These are phyloP conservation scores for Hypena proboscidalis DNA, from an alignment of 2,888 invertebrate genomes.

Conservation along the genomic window DNA sequence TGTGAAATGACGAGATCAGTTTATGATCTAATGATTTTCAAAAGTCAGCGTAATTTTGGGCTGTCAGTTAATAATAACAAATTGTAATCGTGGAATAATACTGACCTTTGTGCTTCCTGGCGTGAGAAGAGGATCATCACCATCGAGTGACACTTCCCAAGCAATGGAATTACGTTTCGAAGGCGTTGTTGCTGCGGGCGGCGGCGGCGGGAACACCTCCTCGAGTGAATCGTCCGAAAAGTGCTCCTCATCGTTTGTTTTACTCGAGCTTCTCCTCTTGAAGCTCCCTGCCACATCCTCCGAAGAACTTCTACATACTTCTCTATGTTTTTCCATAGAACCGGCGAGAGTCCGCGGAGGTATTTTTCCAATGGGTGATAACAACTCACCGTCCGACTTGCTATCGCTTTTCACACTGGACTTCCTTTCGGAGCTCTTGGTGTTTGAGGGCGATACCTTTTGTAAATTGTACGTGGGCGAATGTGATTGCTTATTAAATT, in stretches of 20 bases:
- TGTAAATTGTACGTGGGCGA: slow-evolving; percentile 75
- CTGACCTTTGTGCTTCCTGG: slow-evolving; percentile 89
- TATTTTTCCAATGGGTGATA: slow-evolving; percentile 82
- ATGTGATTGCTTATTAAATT: slow-evolving; percentile 66
- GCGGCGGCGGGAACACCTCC: slow-evolving; percentile 89
- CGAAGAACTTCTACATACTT: slow-evolving; percentile 89
- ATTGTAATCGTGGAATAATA: background rate
- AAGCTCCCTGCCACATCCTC: slow-evolving; percentile 74
- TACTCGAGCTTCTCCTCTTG: slow-evolving; percentile 66
- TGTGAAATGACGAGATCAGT: no score
- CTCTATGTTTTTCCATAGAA: slow-evolving; percentile 91
- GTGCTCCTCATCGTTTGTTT: slow-evolving; percentile 81
- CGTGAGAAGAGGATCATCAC: slow-evolving; percentile 88
- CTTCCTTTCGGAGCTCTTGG: slow-evolving; percentile 68
- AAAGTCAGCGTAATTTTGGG: no score
- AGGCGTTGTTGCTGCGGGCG: slow-evolving; percentile 82
- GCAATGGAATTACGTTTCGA: slow-evolving; percentile 93
- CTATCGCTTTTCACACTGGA: slow-evolving; percentile 67
- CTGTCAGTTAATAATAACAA: no score
- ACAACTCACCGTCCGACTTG: slow-evolving; percentile 74
- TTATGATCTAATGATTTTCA: no score
- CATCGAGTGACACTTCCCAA: slow-evolving; percentile 94
- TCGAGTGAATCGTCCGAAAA: slow-evolving; percentile 95
- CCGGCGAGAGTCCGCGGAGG: slow-evolving; percentile 89
- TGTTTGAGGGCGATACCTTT: slow-evolving; percentile 75